phyloP scores from a whole-genome alignment of 2,797 vertebrate genomes.

The Sebastolobus altivelis region DNA sequence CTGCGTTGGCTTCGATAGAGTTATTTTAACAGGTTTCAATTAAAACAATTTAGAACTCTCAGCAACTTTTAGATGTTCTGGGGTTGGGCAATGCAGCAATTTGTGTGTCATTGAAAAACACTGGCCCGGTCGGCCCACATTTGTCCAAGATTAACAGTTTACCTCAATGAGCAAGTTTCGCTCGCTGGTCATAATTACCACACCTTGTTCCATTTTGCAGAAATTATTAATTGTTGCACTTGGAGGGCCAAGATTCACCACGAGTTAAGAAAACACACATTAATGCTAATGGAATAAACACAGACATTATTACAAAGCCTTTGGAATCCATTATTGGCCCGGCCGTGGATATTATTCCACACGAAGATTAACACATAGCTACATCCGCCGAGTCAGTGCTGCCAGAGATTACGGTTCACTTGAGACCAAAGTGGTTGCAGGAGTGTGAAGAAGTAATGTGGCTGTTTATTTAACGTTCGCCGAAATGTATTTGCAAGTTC shows the following conservation, averaged over 20 bases:
- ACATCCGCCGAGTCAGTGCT: slow-evolving; percentile 51
- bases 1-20: slow-evolving; percentile 16
- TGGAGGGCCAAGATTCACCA: slow-evolving; percentile 59
- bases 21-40: slow-evolving; percentile 24
- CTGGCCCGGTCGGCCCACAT: slow-evolving; percentile 24
- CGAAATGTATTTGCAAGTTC: slow-evolving; percentile 74
- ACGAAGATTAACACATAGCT: slow-evolving; percentile 56
- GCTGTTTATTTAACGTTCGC: slow-evolving; percentile 75
- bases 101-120: slow-evolving; percentile 42
- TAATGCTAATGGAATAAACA: slow-evolving; percentile 67
- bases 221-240: slow-evolving; percentile 69
- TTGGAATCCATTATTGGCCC: slow-evolving; percentile 63
- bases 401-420: slow-evolving; percentile 71
- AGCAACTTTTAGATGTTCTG: slow-evolving; percentile 31
- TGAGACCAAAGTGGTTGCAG: slow-evolving; percentile 74
- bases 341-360: slow-evolving; percentile 63
- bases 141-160: slow-evolving; percentile 69
- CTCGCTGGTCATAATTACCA: slow-evolving; percentile 64
- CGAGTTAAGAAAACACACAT: slow-evolving; percentile 61
- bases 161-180: slow-evolving; percentile 56
- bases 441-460: slow-evolving; percentile 77
- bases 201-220: slow-evolving; percentile 72
- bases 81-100: slow-evolving; percentile 10
- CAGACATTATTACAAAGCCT: slow-evolving; percentile 58
- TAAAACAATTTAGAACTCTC: slow-evolving; percentile 28